These are phyloP conservation scores for Eurois occulta DNA, from an alignment of 2,888 invertebrate genomes.

Conservation along the genomic window DNA sequence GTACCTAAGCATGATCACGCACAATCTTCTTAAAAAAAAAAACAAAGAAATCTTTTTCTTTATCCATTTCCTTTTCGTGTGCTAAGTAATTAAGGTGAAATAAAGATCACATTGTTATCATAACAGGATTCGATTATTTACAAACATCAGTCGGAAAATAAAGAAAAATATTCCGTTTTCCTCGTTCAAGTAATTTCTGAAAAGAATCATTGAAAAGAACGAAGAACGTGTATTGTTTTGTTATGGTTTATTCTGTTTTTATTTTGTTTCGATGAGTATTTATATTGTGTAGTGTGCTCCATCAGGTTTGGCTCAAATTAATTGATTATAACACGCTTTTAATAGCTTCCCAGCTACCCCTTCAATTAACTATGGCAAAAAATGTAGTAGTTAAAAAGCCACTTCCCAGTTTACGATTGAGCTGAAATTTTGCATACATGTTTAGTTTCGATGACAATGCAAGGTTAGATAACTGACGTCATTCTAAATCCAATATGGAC, in stretches of 20 bases:
- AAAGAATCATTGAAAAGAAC: slow-evolving; percentile 11
- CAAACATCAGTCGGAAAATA: slow-evolving; percentile 28
- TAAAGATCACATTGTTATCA: slow-evolving; percentile 10
- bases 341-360: too few relatives aligned
- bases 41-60: background rate
- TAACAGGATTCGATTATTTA: slow-evolving; percentile 28
- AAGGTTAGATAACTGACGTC: too few relatives aligned
- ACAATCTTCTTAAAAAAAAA: background rate
- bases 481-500: too few relatives aligned
- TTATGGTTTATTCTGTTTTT: background rate
- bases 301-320: background rate
- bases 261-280: background rate
- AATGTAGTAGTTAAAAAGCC: too few relatives aligned
- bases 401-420: too few relatives aligned
- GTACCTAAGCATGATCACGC: background rate
- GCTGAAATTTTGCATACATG: too few relatives aligned
- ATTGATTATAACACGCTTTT: background rate
- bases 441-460: too few relatives aligned
- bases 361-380: too few relatives aligned
- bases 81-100: slow-evolving; percentile 30
- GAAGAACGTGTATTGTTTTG: slow-evolving; percentile 14
- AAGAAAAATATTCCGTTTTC: slow-evolving; percentile 10
- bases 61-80: background rate
- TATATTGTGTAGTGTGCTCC: too few relatives aligned
- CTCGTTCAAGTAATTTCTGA: slow-evolving; percentile 22